Evolutionary conservation across 2,888 invertebrate genomes (phyloP), one percentile per base, ranked within the genome.

Genomic region (Prosopocoilus inquinatus): DNA sequence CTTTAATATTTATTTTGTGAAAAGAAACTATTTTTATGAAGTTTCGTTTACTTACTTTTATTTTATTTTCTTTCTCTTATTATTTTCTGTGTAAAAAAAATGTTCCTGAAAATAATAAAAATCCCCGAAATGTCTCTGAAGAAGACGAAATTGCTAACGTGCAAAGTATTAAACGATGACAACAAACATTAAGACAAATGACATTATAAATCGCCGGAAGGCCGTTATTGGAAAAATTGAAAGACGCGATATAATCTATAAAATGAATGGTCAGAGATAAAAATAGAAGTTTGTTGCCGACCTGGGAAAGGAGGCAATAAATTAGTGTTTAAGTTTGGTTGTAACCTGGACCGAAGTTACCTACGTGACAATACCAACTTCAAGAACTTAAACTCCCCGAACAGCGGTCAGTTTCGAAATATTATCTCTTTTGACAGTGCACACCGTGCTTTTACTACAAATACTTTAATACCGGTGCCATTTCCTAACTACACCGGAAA

Each of bases 361-460:
- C 47, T 50, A 56, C 56, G 55, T 47, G 55, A 53, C 50, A 41
- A 41, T 41, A 41, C 41, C 41, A 41, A 41, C 41, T 41, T 41
- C 41, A 16, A 9, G 41, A 13, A 11, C n/a, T 41, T 41, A 15
- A 15, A 52, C 45, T 55, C 56, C 59, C 58, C 39, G 50, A 50
- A 55, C 57, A 41, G 59, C 55, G 61, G 57, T 59, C 57, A 61
- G 47, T 61, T 55, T 45, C 53, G 41, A 57, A 61, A 59, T 59
- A 61, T 59, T 59, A 61, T 61, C 59, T 61, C 35, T 39, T 59
- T 53, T 59, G 56, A 53, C 53, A 60, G 57, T 45, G 47, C 38
- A 49, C 50, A 50, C 53, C 41, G 41, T 41, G 41, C 13, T 11
- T 11, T 9, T 41, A 41, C 9, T 41, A 15, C 12, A 9, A 41